Evolutionary conservation across 2,797 vertebrate species (phyloP).

Genomic region (Coreius guichenoti): DNA sequence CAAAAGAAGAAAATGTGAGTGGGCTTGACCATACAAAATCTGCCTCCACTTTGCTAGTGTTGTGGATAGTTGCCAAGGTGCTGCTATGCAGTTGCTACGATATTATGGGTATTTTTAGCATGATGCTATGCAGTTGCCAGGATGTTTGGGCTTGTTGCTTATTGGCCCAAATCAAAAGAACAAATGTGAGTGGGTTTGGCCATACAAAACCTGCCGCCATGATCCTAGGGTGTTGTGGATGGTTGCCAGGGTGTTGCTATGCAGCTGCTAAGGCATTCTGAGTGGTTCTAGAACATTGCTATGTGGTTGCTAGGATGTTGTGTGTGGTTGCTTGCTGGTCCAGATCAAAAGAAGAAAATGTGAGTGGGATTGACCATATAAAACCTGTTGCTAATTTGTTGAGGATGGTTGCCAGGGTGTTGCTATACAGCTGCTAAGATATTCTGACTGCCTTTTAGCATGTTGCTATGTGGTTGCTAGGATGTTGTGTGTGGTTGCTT

Average conservation of each 20-base stretch:
- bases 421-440: not conserved
- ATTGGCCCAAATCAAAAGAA: not conserved
- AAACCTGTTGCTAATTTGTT: not conserved
- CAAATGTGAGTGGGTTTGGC: not conserved
- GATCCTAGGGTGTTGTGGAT: not conserved
- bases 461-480: not conserved
- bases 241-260: not conserved
- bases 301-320: not conserved
- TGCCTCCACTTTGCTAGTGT: not conserved
- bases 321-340: not conserved
- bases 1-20: not conserved
- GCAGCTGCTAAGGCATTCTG: not conserved
- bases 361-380: not conserved
- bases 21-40: not conserved
- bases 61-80: not conserved
- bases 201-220: not conserved
- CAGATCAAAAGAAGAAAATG: not conserved
- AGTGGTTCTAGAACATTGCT: not conserved
- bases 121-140: not conserved
- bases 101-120: too few relatives aligned
- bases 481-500: not conserved
- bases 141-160: not conserved
- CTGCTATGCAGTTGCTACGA: not conserved
- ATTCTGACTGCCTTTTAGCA: not conserved
- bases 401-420: not conserved